Evolutionary conservation across 2,797 vertebrate genomes (phyloP).

Genomic region (Sus cebifrons): DNA sequence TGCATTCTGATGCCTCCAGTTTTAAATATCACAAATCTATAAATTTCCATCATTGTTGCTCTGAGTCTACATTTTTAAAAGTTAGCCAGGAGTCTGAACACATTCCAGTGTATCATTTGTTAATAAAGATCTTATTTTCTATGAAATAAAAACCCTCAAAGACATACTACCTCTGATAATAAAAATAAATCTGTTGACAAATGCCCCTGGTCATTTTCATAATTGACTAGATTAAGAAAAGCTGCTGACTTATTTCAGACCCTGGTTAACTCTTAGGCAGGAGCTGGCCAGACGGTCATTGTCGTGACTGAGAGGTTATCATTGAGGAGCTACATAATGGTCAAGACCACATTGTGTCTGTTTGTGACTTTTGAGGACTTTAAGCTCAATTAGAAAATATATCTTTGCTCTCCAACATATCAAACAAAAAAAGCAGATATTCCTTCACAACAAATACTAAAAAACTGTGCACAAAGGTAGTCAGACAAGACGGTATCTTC

Average conservation of each 20-base stretch:
- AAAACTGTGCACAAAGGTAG: not conserved
- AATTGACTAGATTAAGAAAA: constrained; percentile 37
- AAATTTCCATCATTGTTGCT: not conserved
- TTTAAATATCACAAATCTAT: constrained; percentile 52
- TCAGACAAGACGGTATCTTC: not conserved
- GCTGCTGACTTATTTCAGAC: constrained; percentile 27
- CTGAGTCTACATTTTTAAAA: not conserved
- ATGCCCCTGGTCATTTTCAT: constrained; percentile 62
- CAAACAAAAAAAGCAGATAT: constrained; percentile 46
- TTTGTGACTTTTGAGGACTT: constrained; percentile 58
- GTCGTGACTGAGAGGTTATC: not conserved
- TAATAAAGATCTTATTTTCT: constrained; percentile 68
- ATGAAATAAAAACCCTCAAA: constrained; percentile 20
- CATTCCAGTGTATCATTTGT: constrained; percentile 58
- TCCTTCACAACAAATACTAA: constrained; percentile 36
- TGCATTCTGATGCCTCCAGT: not conserved
- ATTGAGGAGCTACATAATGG: not conserved
- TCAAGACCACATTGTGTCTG: not conserved
- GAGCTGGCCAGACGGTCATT: constrained; percentile 50
- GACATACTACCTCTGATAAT: not conserved
- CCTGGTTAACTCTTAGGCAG: constrained; percentile 35
- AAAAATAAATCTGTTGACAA: constrained; percentile 65
- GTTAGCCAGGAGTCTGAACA: constrained; percentile 14
- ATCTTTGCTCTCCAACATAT: not conserved
- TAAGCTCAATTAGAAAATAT: constrained; percentile 49